These are phyloP conservation scores for Procambarus virginalis DNA, from an alignment of 1,140 invertebrate genomes.

Conservation along the genomic window DNA sequence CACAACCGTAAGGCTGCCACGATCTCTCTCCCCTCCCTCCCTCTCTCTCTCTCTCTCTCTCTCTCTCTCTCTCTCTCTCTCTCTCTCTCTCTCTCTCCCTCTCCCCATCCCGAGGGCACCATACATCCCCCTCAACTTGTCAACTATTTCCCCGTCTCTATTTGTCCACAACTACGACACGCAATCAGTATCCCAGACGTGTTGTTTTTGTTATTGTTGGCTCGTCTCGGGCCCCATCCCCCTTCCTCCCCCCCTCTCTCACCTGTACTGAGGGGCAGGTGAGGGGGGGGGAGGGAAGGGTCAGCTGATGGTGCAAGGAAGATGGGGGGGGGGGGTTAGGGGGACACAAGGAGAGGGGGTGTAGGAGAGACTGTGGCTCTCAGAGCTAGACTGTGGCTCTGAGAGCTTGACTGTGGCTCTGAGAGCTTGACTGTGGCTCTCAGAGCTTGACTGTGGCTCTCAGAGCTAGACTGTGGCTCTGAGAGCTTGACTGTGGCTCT, in stretches of 20 bases:
- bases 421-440: too few relatives aligned
- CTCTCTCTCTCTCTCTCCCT: neutral
- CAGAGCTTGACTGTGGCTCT: too few relatives aligned
- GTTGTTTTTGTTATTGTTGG: neutral
- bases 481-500: too few relatives aligned
- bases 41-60: neutral
- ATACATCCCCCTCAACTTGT: neutral
- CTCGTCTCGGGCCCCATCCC: too few relatives aligned
- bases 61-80: neutral
- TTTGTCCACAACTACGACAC: neutral
- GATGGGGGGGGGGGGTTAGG: too few relatives aligned
- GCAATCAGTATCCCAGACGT: neutral
- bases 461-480: too few relatives aligned
- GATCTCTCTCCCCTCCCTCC: conserved; percentile 2
- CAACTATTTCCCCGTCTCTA: neutral
- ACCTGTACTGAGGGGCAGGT: neutral
- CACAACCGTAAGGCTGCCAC: neutral
- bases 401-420: too few relatives aligned
- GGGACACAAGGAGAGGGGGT: too few relatives aligned
- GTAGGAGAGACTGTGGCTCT: too few relatives aligned
- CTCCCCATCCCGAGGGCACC: neutral
- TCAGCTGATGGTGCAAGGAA: neutral
- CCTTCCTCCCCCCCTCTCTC: neutral
- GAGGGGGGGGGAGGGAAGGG: neutral
- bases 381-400: too few relatives aligned